Evolutionary conservation across 2,888 invertebrate genomes (phyloP).

Genomic region (Lasioglossum marginatum): DNA sequence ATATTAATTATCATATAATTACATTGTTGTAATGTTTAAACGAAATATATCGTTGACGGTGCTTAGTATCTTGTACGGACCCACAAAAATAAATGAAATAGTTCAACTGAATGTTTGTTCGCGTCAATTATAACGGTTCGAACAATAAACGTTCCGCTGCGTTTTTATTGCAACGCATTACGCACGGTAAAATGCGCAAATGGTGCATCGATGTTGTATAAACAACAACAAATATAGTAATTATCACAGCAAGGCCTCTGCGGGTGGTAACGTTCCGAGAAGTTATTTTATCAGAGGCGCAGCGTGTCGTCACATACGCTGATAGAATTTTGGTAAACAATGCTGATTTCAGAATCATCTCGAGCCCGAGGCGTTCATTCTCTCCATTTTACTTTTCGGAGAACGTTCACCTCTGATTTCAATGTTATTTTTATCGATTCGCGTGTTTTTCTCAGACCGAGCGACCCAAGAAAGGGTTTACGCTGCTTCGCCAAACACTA

Average conservation of each 20-base stretch:
- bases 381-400: not conserved
- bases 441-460: not conserved
- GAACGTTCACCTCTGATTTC: not conserved
- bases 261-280: conserved; percentile 42
- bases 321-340: conserved; percentile 54
- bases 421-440: conserved; percentile 6
- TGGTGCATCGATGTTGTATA: not conserved
- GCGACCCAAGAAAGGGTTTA: not conserved
- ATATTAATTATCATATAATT: too few relatives aligned
- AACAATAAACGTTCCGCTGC: not conserved
- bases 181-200: not conserved
- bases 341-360: conserved; percentile 16
- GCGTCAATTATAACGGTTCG: not conserved
- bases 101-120: not conserved
- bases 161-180: not conserved
- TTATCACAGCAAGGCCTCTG: not conserved
- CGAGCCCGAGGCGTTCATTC: not conserved
- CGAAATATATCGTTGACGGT: too few relatives aligned
- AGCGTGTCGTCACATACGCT: conserved; percentile 39
- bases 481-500: not conserved
- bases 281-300: conserved; percentile 33
- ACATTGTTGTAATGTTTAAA: too few relatives aligned
- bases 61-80: too few relatives aligned
- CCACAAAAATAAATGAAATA: not conserved
- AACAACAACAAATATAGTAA: not conserved